Evolutionary conservation across 2,888 invertebrate genomes (phyloP).

Genomic region (Timandra comae): DNA sequence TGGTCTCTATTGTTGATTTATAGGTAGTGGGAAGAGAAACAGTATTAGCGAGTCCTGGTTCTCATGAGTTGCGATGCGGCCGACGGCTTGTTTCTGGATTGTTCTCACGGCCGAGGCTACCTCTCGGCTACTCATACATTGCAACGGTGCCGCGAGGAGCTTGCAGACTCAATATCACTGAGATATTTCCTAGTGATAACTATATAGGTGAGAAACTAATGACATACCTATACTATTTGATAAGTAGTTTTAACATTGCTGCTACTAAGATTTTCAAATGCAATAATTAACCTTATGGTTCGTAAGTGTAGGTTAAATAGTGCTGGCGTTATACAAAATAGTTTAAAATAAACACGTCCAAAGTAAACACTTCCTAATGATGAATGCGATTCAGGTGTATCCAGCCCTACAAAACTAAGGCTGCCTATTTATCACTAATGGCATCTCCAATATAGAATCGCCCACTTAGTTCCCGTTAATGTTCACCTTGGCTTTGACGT

Average conservation of each 20-base stretch:
- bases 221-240: no score
- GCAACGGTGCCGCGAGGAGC: constrained; percentile 91
- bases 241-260: no score
- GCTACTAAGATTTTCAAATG: no score
- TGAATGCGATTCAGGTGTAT: no score
- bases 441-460: constrained; percentile 20
- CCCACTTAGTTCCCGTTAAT: constrained; percentile 44
- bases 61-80: constrained; percentile 67
- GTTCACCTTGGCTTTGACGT: constrained; percentile 38
- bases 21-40: constrained; percentile 91
- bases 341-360: no score
- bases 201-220: constrained; percentile 84
- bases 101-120: constrained; percentile 87
- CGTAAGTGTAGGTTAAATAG: no score
- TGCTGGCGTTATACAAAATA: no score
- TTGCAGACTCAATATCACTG: constrained; percentile 90
- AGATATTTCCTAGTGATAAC: constrained; percentile 87
- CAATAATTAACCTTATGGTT: no score
- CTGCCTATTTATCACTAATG: no score
- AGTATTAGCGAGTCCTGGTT: constrained; percentile 81
- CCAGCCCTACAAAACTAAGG: no score
- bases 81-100: constrained; percentile 88
- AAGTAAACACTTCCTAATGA: no score
- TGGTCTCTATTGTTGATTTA: constrained; percentile 16
- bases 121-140: constrained; percentile 89